A percentile compares a stretch with the other conserved stretches of the same genome.
Conservation (phyloP, 2,113 vertebrate species). For the Pristiophorus japonicus region DNA sequence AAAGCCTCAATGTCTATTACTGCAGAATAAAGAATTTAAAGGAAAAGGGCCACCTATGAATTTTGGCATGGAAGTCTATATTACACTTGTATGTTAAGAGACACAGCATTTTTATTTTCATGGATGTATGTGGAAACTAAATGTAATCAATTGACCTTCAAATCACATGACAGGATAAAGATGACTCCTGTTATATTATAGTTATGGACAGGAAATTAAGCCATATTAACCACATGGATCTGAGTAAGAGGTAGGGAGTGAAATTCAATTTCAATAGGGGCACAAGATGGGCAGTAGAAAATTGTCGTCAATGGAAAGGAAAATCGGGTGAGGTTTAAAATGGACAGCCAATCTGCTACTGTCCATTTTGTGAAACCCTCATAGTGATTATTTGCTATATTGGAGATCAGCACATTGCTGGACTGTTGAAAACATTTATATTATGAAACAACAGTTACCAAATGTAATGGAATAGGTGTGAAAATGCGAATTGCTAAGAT, state of each 20-base stretch:
- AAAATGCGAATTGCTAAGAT: neutral
- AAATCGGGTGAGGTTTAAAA: neutral
- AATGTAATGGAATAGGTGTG: neutral
- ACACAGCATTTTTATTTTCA: neutral
- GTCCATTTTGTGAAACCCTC: neutral
- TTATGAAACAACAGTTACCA: neutral
- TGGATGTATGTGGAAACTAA: neutral
- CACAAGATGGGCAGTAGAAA: no score
- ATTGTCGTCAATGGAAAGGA: neutral
- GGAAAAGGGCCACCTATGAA: neutral
- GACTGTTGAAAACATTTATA: neutral
- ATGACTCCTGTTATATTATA: neutral
- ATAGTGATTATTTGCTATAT: neutral
- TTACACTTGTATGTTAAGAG: neutral
- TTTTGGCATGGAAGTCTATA: neutral
- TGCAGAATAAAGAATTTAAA: neutral
- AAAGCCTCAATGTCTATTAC: neutral
- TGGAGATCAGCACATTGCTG: neutral
- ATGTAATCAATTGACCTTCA: neutral
- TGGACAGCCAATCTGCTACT: neutral
- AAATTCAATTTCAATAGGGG: neutral
- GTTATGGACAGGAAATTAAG: neutral
- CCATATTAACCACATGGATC: neutral
- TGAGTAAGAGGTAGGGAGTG: neutral
- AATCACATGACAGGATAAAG: neutral